Base-by-base conservation (phyloP, 2,113 vertebrate species). In the Triplophysa siluroides region DNA sequence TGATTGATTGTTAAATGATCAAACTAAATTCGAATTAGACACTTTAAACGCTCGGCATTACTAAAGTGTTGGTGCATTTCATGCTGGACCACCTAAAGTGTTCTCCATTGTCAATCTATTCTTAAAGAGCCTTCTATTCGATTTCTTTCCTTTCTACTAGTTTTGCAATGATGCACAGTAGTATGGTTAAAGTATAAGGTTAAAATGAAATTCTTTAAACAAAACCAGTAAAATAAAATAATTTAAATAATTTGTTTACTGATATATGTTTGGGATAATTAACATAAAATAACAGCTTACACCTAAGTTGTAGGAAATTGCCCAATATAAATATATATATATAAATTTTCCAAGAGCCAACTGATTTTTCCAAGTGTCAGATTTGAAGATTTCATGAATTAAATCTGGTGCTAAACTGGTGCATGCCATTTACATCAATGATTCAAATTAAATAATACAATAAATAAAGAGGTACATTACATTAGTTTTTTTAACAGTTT, bases 41-140 rank as follows among this genome's bases (percentile, higher is more conserved):
- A 93, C 91, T 89, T 87, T 1, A 18, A 89, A 92, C 88, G 90
- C 92, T 91, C 79, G 6, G 92, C 92, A 91, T 91, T 87, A 85
- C 79, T 68, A 83, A 88, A 92, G 91, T 92, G 91, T 91, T 89
- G 84, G 85, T 56, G 90, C 91, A 92, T 92, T 90, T 89, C 9
- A 93, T 92, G 91, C 90, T 83, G 45, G 3, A 79, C 43, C 65
- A 71, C 66, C 26, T 33, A 33, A 64, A 11, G 41, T 23, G 29
- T 26, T 74, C 18, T 45, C 7, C 54, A 60, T 8, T 52, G 50
- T n/a, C 18, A 0, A 21, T 26, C 16, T 58, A 56, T 72, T 64
- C 0, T 38, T 38, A 38, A 38, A 29, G 8, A 38, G 33, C 33
- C 33, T 38, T 10, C 41, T 23, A 14, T 6, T 13, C 19, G 1